Evolutionary conservation across 2,888 invertebrate species (phyloP).

Genomic region (Gandaritis pyraliata): DNA sequence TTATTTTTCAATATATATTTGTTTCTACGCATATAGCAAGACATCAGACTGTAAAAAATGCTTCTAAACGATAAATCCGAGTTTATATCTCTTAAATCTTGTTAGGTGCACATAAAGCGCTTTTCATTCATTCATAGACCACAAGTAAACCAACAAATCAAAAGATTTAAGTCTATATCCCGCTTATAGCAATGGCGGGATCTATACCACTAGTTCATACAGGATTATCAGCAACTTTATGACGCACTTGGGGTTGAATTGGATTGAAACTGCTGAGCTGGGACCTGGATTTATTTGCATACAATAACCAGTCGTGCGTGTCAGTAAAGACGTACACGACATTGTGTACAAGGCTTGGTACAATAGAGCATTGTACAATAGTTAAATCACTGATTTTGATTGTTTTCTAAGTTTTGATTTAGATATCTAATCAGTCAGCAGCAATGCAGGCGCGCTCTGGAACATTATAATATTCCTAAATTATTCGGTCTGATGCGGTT

Average conservation of each 20-base stretch:
- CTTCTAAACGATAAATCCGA: too few relatives aligned
- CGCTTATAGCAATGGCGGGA: conserved; percentile 12
- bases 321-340: conserved; percentile 54
- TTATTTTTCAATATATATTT: too few relatives aligned
- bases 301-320: conserved; percentile 76
- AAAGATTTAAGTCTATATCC: conserved; percentile 18
- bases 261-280: conserved; percentile 36
- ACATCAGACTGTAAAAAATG: too few relatives aligned
- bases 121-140: not conserved
- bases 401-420: too few relatives aligned
- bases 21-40: too few relatives aligned
- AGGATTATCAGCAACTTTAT: conserved; percentile 30
- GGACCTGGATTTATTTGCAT: conserved; percentile 71
- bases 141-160: conserved; percentile 6
- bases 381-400: too few relatives aligned
- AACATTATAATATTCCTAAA: too few relatives aligned
- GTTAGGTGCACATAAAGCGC: too few relatives aligned
- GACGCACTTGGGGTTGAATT: conserved; percentile 27
- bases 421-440: too few relatives aligned
- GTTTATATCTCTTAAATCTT: not conserved
- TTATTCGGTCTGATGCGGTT: too few relatives aligned
- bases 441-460: too few relatives aligned
- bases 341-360: conserved; percentile 6
- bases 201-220: conserved; percentile 25
- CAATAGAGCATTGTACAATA: not conserved